A percentile compares a stretch with the other conserved stretches of the same genome.
Evolutionary conservation across 2,888 invertebrate genomes (phyloP).

Genomic region (Galerucella nymphaeae): DNA sequence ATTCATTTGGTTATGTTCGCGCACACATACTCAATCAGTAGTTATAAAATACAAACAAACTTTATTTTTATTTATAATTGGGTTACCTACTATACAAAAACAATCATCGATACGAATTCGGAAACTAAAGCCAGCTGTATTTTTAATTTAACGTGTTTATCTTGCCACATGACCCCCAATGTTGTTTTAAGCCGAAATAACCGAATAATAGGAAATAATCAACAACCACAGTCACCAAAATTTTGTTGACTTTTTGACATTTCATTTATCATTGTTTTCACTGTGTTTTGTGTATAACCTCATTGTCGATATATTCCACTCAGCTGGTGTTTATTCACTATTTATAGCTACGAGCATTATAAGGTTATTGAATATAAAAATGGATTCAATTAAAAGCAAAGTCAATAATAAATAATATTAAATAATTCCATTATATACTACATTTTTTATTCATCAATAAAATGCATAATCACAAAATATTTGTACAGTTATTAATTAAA

Average conservation of each 20-base stretch:
- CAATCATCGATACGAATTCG: background rate
- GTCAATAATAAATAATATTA: no score
- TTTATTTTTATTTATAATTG: background rate
- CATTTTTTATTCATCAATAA: no score
- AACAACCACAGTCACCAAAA: constrained; percentile 31
- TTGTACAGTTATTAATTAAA: no score
- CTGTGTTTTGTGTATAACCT: constrained; percentile 18
- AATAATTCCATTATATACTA: no score
- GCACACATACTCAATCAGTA: background rate
- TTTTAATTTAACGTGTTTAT: constrained; percentile 28
- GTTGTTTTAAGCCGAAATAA: constrained; percentile 21
- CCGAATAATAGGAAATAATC: constrained; percentile 31
- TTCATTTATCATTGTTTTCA: constrained; percentile 35
- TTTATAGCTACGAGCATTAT: constrained; percentile 10
- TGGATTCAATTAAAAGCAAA: no score
- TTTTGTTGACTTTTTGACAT: constrained; percentile 32
- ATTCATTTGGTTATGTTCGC: background rate
- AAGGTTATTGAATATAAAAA: no score
- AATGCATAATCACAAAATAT: no score
- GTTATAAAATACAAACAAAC: background rate
- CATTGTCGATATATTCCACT: constrained; percentile 8
- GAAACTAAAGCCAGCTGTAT: constrained; percentile 4
- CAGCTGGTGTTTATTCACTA: constrained; percentile 12
- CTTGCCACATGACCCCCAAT: constrained; percentile 8
- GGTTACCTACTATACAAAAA: background rate